Conservation (phyloP, 1,140 invertebrate species). For the Capitella teleta region DNA sequence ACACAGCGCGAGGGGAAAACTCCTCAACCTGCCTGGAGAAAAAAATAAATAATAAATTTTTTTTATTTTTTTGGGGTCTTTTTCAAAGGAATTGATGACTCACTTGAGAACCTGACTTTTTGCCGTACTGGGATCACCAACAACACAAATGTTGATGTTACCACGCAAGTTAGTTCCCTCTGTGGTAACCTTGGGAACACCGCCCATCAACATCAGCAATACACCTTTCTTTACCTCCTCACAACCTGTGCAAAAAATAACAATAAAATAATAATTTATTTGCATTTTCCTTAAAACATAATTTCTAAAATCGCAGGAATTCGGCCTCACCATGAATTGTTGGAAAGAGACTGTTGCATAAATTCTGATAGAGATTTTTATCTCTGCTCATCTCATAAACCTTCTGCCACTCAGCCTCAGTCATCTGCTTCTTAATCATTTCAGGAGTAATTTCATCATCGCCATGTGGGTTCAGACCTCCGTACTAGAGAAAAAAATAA, state of each 20-base stretch:
- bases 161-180: constrained; percentile 79
- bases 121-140: constrained; percentile 96
- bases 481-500: constrained; percentile 37
- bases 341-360: constrained; percentile 87
- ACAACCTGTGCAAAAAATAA: constrained; percentile 47
- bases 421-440: constrained; percentile 87
- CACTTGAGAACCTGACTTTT: constrained; percentile 96
- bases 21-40: constrained; percentile 62
- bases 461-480: constrained; percentile 35
- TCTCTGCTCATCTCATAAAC: constrained; percentile 96
- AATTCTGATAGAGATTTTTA: constrained; percentile 80
- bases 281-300: not conserved
- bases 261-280: not conserved
- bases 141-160: constrained; percentile 95
- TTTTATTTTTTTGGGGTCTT: not conserved
- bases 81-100: constrained; percentile 26
- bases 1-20: constrained; percentile 89
- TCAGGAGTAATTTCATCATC: constrained; percentile 59
- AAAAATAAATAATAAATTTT: not conserved
- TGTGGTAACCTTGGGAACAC: constrained; percentile 86
- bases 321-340: constrained; percentile 70
- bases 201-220: constrained; percentile 92
- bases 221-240: constrained; percentile 94
- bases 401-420: constrained; percentile 86
- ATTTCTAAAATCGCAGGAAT: not conserved